Evolutionary conservation across 2,113 vertebrate genomes (phyloP), one percentile per base, ranked within the genome.

Genomic region (Urocynchramus pylzowi): DNA sequence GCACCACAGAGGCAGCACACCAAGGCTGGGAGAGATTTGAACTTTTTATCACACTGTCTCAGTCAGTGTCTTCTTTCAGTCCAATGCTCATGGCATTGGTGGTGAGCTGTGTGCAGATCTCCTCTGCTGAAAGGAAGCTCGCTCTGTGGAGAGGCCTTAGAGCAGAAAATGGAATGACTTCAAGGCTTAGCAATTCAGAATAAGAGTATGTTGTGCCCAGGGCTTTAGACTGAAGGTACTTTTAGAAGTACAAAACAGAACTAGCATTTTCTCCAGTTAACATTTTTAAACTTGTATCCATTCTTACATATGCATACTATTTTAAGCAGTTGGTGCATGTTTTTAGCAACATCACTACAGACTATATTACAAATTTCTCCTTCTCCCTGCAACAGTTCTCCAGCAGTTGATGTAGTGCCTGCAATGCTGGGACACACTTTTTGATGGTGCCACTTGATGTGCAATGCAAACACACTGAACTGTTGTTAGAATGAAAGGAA

Each of bases 401-500:
- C 67, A 64, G 17, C 4, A 26, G 54, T 15, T 95, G 54, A 91
- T 31, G 13, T 16, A 41, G 52, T 4, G 2, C 49, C 68, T 80
- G 75, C 68, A 37, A 10, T 30, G 20, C 71, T 37, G 49, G 82
- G 79, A 53, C 75, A 68, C 35, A 15, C 30, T 78, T 86, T 80
- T 33, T 67, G 20, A 63, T 74, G 71, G 56, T 89, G 71, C 63
- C 71, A 33, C 59, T 94, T 75, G 50, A 90, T n/a, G 82, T 91
- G 71, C 54, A 63, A 7, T 59, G 89, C 61, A 89, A 89, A 73
- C 67, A 88, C 56, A 26, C 39, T 27, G 33, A 77, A 87, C 82
- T 90, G 39, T 77, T 23, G 23, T 86, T 53, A 80, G 88, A 93
- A 88, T 86, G 63, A 86, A 86, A 94, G 87, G 82, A 93, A 92